Conservation (phyloP, 2,888 invertebrate genomes). For the Dioctria rufipes region DNA sequence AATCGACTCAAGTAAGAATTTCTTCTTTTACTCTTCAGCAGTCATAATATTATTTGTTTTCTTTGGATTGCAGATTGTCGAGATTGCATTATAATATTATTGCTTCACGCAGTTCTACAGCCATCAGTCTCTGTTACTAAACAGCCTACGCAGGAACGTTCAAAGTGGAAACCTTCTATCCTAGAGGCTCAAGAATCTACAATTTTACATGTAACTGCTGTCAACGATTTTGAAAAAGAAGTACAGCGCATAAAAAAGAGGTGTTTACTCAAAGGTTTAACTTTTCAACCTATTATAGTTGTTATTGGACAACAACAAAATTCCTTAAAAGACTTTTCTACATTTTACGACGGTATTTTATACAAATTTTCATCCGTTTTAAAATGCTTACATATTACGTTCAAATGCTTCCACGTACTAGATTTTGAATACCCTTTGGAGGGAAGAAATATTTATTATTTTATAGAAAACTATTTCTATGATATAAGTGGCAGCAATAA, state of each 20-base stretch:
- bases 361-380: constrained; percentile 27
- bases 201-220: not conserved
- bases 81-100: constrained; percentile 45
- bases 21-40: not conserved
- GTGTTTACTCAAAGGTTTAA: not conserved
- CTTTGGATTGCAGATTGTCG: constrained; percentile 40
- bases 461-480: no score
- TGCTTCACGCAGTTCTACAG: not conserved
- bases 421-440: no score
- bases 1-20: constrained; percentile 44
- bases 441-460: no score
- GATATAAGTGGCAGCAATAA: no score
- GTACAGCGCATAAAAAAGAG: no score
- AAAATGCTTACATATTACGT: constrained; percentile 42
- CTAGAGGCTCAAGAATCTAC: constrained; percentile 18
- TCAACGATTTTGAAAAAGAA: not conserved
- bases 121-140: constrained; percentile 25
- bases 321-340: constrained; percentile 12
- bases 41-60: not conserved
- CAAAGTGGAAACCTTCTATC: constrained; percentile 53
- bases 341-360: constrained; percentile 44
- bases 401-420: not conserved
- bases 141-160: constrained; percentile 16
- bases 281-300: constrained; percentile 46
- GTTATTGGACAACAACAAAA: not conserved